These are phyloP conservation scores for Drosophila obscura DNA, from an alignment of 1,140 invertebrate genomes.

Conservation along the genomic window DNA sequence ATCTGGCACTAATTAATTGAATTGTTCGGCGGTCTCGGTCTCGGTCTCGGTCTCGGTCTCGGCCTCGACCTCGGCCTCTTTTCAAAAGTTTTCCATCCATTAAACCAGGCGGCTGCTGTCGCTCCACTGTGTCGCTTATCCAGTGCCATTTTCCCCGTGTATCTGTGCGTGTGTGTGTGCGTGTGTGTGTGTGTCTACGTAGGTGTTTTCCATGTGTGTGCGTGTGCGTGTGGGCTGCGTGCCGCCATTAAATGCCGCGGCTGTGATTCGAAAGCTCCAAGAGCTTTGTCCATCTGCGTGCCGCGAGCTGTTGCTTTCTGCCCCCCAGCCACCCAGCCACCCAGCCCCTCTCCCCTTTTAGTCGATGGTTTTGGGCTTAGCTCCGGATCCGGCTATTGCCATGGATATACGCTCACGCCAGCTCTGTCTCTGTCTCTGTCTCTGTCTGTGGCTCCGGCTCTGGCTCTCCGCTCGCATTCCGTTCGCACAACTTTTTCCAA, in stretches of 20 bases:
- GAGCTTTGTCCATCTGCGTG: no score
- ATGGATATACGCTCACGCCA: background rate
- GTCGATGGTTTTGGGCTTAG: background rate
- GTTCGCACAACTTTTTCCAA: slow-evolving; percentile 2
- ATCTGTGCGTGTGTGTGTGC: background rate
- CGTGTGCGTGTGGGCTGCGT: slow-evolving; percentile 30
- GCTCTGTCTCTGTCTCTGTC: background rate
- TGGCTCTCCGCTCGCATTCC: background rate
- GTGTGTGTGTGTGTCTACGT: background rate
- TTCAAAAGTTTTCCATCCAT: background rate
- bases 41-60: no score
- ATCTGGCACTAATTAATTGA: slow-evolving; percentile 73
- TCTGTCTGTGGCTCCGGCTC: background rate
- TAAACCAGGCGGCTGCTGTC: slow-evolving; percentile 22
- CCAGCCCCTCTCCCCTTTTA: no score
- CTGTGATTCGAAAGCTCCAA: slow-evolving; percentile 46
- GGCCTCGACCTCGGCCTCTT: no score
- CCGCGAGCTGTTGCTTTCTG: no score
- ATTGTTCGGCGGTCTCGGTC: slow-evolving; percentile 19
- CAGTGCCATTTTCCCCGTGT: no score
- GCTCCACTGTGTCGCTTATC: no score
- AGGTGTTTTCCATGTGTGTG: slow-evolving; percentile 1
- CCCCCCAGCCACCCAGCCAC: no score
- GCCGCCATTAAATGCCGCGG: slow-evolving; percentile 40
- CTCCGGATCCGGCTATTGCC: slow-evolving; percentile 2